Base-by-base conservation (phyloP, 2,797 vertebrate species). In the Synaphobranchus kaupii region DNA sequence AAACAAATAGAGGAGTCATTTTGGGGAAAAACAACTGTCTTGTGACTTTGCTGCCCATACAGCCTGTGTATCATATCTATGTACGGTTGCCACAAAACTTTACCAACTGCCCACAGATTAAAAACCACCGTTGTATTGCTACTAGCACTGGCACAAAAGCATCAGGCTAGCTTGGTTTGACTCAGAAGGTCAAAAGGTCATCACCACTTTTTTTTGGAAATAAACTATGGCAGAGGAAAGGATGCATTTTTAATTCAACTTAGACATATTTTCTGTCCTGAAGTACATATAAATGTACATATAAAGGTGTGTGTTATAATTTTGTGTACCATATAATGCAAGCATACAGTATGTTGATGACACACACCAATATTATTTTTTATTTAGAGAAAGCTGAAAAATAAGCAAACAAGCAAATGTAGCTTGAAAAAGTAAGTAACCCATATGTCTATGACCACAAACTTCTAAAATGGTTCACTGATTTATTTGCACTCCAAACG, bases 21-120 rank as follows among this genome's bases (percentile, higher is more conserved):
- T 66, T n/a, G 20, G 25, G 60, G 25, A 25, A 66, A 66, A 66
- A 6, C 20, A 66, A 22, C 22, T 20, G 60, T 63, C 60, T 66
- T 66, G 39, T 39, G 34, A 4, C 71, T 76, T 76, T 76, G 71
- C 4, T 39, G 13, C 31, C 28, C 71, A 4, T 39, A 39, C 71
- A 76, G 39, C 71, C 71, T 39, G 71, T 76, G 31, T 76, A 76
- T 76, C 71, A 76, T 17, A 68, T 68, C 25, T 68, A 68, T 28
- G 13, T 39, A 39, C 17, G 71, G 31, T 76, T 76, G 71, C 4
- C 28, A 76, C 31, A 76, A 15, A 34, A 34, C n/a, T 34, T 39
- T 39, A 20, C 31, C 71, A 76, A 39, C 71, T 76, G 71, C 71
- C 71, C 71, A 76, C 71, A 76, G 34, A 76, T 34, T 31, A 39